Evolutionary conservation across 2,888 invertebrate genomes (phyloP), one percentile per base, ranked within the genome.

Genomic region (Pollenia angustigena): DNA sequence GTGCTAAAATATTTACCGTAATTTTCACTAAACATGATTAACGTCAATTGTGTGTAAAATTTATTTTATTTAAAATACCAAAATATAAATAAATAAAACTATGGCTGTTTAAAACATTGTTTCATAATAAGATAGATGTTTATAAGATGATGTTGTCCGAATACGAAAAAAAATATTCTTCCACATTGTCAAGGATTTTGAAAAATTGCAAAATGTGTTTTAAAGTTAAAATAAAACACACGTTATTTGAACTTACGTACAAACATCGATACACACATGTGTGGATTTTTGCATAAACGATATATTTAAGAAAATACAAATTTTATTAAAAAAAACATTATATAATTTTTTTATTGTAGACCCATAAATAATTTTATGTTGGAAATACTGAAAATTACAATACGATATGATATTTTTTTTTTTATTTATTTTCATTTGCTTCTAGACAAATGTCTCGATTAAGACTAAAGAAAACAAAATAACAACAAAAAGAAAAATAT

Each of bases 201-300:
- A 89, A 76, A 88, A 88, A 89, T 90, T 89, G 88, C 89, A 90
- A 85, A 90, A 89, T 89, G 85, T 89, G 54, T 82, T 62, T 66
- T 69, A 48, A 66, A 72, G 79, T 76, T 75, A 32, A 81, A 81
- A 58, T 18, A 54, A 72, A 81, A 62, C 50, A 48, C 40, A 74
- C 18, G 32, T 54, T 44, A 32, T 32, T 46, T 54, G 32, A 54
- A 46, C 44, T 18, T 50, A n/a, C 64, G 18, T 4, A 46, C 11
- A 32, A 48, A 42, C 16, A 58, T n/a, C 7, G 9, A 14, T 48
- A 46, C 42, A 74, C 10, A 46, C 16, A 50, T 44, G 40, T 23
- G n/a, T 32, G 44, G 40, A 44, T 78, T 32, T 32, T 32, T 12
- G 4, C 23, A 12, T 8, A 50, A n/a, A 10, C 42, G 32, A 62